Base-by-base conservation (phyloP, 2,888 invertebrate species). In the Pterostichus madidus region DNA sequence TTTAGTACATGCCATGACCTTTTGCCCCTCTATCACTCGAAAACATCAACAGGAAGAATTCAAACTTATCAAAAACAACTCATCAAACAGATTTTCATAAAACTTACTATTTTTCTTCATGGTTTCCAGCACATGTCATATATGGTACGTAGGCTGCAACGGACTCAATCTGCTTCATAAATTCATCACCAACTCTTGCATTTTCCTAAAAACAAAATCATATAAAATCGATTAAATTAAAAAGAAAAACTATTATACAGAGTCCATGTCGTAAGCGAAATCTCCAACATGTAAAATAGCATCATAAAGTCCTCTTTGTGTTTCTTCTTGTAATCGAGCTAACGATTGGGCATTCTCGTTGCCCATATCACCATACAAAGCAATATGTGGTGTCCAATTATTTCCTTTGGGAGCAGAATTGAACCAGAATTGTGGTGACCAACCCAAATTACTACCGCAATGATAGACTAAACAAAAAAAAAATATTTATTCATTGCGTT, bases 301-400 rank as follows among this genome's bases (percentile, higher is more conserved):
- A 91, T 98, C 97, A 89, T 97, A 97, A 88, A 94, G 90, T 8
- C 94, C 95, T 59, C 92, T 91, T 87, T 97, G 95, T 0, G 96
- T 93, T 87, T 98, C 98, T 86, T 95, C 92, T 90, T 98, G 97
- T 6, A 99, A 90, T 84, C 96, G 92, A 0, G 95, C 93, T 80
- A 99, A 91, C 0, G 98, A 96, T 86, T 96, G 95, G 0, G 98
- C 97, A 90, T 98, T 98, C 85, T 94, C 94, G 88, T 96, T 96
- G 39, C 99, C 99, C 95, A 99, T 94, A 89, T 99, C 99, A 0
- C 99, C 99, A 88, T 94, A 98, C 86, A 99, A 93, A 32, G 96
- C 98, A 53, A 98, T 91, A 15, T 93, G 92, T 0, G 97, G 96
- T 15, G 93, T 92, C 97, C 97, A 98, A 85, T 94, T 88, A 31